Percentiles rank a stretch among this genome's conserved stretches.
Conservation (phyloP, 2,888 invertebrate species). For the Aporophyla lueneburgensis region DNA sequence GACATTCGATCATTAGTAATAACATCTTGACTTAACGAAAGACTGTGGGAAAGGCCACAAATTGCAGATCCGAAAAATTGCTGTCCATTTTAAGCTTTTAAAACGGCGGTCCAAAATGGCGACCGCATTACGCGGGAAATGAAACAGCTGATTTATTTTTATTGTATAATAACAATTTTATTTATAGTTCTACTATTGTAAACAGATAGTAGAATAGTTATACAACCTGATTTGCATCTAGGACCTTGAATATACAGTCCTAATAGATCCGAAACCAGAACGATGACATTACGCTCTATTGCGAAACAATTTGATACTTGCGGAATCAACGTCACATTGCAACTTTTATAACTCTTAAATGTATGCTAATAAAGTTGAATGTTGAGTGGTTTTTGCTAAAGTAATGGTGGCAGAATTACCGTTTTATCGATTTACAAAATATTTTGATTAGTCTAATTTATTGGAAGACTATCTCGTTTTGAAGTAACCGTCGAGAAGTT, state of each 20-base stretch:
- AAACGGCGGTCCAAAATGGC: conserved; percentile 15
- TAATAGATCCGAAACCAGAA: conserved; percentile 78
- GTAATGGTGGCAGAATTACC: conserved; percentile 39
- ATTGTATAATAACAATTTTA: conserved; percentile 3
- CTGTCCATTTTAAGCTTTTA: background rate
- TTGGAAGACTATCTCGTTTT: conserved; percentile 52
- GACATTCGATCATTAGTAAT: background rate
- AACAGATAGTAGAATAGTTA: conserved; percentile 65
- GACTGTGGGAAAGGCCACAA: background rate
- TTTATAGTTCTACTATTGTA: conserved; percentile 46
- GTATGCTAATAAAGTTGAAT: conserved; percentile 49
- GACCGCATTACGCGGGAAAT: conserved; percentile 14
- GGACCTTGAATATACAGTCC: conserved; percentile 77
- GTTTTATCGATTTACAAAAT: conserved; percentile 52
- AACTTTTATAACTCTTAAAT: conserved; percentile 52
- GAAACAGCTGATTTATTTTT: conserved; percentile 18
- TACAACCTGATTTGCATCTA: conserved; percentile 75
- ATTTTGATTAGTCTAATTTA: conserved; percentile 60
- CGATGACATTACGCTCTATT: conserved; percentile 76
- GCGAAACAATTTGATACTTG: conserved; percentile 72
- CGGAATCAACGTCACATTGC: conserved; percentile 38
- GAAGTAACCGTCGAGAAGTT: conserved; percentile 56
- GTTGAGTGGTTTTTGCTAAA: conserved; percentile 10
- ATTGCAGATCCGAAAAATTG: background rate
- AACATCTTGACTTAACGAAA: background rate